Evolutionary conservation across 1,140 invertebrate genomes (phyloP).

Genomic region (Drosophila biarmipes): DNA sequence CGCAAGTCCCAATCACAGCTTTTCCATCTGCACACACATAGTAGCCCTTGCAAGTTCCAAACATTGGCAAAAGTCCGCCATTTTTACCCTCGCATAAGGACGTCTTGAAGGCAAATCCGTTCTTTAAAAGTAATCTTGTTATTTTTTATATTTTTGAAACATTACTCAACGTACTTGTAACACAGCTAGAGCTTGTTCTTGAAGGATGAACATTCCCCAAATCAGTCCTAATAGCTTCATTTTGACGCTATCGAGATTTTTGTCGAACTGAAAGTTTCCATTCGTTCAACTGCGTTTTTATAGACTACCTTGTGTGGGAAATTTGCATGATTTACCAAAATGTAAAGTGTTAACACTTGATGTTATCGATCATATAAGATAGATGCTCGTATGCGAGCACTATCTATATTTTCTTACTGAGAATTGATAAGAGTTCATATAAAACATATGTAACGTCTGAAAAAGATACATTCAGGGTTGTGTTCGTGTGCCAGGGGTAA

Average conservation of each 20-base stretch:
- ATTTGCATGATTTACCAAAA: constrained; percentile 58
- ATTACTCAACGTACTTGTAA: constrained; percentile 34
- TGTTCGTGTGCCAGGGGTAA: constrained; percentile 3
- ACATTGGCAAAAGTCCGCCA: constrained; percentile 66
- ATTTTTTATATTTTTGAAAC: not conserved
- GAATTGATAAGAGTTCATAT: constrained; percentile 49
- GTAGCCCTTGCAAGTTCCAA: constrained; percentile 67
- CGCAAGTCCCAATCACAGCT: constrained; percentile 67
- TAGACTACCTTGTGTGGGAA: constrained; percentile 18
- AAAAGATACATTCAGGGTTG: constrained; percentile 8
- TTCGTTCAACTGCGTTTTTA: constrained; percentile 33
- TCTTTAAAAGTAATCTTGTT: constrained; percentile 20
- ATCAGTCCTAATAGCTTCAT: constrained; percentile 45
- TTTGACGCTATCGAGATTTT: constrained; percentile 20
- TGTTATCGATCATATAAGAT: constrained; percentile 43
- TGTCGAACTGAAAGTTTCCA: constrained; percentile 38
- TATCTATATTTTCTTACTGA: constrained; percentile 41
- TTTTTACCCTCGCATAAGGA: constrained; percentile 64
- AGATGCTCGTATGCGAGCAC: constrained; percentile 13
- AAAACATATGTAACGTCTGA: constrained; percentile 45
- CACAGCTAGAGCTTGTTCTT: constrained; percentile 25
- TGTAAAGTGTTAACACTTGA: constrained; percentile 55
- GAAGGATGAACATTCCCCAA: constrained; percentile 32
- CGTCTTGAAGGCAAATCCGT: constrained; percentile 49
- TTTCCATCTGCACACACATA: constrained; percentile 70